phyloP scores from a whole-genome alignment of 2,888 invertebrate species.

The Odontocolon sp. region DNA sequence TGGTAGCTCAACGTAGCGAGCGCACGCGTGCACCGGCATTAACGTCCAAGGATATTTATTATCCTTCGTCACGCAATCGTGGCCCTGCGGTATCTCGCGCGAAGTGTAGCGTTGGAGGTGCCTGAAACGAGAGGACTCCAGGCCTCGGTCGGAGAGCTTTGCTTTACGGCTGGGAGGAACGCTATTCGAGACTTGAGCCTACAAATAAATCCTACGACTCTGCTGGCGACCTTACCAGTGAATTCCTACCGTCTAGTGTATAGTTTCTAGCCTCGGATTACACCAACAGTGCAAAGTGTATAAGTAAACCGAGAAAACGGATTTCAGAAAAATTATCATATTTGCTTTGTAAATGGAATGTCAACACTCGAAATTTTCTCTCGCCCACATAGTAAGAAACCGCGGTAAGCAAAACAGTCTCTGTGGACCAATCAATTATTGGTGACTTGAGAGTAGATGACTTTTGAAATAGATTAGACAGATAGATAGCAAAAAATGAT shows the following conservation, averaged over 20 bases:
- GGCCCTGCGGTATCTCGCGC: conserved; percentile 60
- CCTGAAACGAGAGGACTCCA: conserved; percentile 32
- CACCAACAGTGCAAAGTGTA: background rate
- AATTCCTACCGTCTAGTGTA: conserved; percentile 16
- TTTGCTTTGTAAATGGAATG: too few species aligned
- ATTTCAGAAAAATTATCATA: too few species aligned
- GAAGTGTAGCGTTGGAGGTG: conserved; percentile 35
- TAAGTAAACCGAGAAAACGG: too few species aligned
- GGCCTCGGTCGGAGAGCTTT: conserved; percentile 37
- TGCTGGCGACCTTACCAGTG: conserved; percentile 20
- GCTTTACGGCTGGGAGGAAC: conserved; percentile 52
- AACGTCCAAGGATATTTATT: conserved; percentile 66
- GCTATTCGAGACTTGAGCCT: conserved; percentile 19
- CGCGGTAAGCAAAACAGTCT: too few species aligned
- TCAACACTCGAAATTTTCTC: too few species aligned
- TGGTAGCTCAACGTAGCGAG: conserved; percentile 46
- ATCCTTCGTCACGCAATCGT: conserved; percentile 69
- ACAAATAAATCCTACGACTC: conserved; percentile 42
- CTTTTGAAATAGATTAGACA: too few species aligned
- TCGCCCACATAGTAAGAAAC: too few species aligned
- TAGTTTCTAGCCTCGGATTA: background rate
- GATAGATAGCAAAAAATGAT: too few species aligned
- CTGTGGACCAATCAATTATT: too few species aligned
- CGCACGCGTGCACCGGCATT: conserved; percentile 58
- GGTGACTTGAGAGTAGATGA: too few species aligned